A percentile compares a stretch with the other conserved stretches of the same genome.
These are phyloP conservation scores for Chamaedrilus cognettii DNA, from an alignment of 2,888 invertebrate species.

Conservation along the genomic window DNA sequence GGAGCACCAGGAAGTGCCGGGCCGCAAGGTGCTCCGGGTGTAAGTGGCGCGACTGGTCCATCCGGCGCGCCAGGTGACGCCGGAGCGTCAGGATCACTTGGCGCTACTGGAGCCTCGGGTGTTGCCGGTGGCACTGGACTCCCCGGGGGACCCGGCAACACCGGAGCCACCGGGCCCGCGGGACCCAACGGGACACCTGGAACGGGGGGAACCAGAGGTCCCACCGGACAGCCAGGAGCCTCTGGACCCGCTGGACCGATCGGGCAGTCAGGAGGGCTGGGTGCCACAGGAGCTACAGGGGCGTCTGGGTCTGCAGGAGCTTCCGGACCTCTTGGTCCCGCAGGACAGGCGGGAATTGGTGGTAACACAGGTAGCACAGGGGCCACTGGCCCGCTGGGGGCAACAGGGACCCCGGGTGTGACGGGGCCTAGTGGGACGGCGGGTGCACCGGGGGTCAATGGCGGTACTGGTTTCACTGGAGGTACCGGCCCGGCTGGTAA, in stretches of 20 bases:
- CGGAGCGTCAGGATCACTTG: constrained; percentile 13
- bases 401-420: background rate
- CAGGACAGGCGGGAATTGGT: background rate
- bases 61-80: constrained; percentile 5
- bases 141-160: constrained; percentile 30
- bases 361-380: background rate
- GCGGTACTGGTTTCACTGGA: constrained; percentile 4
- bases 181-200: constrained; percentile 17
- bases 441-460: background rate
- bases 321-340: background rate
- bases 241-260: constrained; percentile 4
- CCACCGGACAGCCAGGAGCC: constrained; percentile 5
- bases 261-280: background rate
- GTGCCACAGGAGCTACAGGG: background rate
- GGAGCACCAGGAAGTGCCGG: constrained; percentile 1
- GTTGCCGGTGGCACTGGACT: constrained; percentile 17
- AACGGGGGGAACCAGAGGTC: constrained; percentile 4
- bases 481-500: background rate
- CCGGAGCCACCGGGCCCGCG: constrained; percentile 23
- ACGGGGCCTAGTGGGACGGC: background rate
- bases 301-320: background rate
- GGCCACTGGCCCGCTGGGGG: background rate
- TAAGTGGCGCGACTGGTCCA: constrained; percentile 3
- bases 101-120: constrained; percentile 14
- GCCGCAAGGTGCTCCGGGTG: constrained; percentile 3